Conservation (phyloP, 37 sponge, comb jelly and placozoan genomes). For the Agelas oroides region DNA sequence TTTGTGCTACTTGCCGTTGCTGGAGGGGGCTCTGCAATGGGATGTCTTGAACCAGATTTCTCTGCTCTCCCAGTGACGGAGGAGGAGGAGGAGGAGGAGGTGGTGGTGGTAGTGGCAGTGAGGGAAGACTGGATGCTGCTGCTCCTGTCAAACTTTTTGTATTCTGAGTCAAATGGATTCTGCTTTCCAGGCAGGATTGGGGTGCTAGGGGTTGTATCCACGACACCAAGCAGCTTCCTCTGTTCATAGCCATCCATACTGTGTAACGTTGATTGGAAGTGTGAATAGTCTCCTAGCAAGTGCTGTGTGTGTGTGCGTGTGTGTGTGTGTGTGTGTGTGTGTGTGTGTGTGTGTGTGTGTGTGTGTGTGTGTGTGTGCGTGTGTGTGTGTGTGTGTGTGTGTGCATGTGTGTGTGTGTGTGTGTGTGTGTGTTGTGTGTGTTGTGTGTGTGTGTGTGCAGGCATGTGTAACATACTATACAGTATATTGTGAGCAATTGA, state of each 20-base stretch:
- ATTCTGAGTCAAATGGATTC: slow-evolving; percentile 2
- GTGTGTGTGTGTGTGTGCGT: no score
- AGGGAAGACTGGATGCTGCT: background rate
- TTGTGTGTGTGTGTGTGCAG: no score
- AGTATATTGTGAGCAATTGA: no score
- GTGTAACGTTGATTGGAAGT: slow-evolving; percentile 1
- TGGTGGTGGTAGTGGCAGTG: background rate
- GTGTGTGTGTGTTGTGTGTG: no score
- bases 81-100: background rate
- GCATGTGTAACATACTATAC: no score
- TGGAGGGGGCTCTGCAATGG: background rate
- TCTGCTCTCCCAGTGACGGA: background rate
- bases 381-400: no score
- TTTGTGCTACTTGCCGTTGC: background rate
- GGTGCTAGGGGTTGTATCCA: slow-evolving; percentile 26
- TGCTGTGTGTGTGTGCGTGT: no score
- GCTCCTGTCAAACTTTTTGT: background rate
- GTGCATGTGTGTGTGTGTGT: no score
- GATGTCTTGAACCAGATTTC: background rate
- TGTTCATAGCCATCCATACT: background rate
- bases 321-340: no score
- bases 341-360: no score
- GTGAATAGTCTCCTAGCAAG: slow-evolving; percentile 14
- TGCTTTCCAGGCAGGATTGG: background rate
- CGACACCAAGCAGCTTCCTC: slow-evolving; percentile 18